Conservation (phyloP, 2,888 invertebrate genomes). For the Balanococcus diminutus region DNA sequence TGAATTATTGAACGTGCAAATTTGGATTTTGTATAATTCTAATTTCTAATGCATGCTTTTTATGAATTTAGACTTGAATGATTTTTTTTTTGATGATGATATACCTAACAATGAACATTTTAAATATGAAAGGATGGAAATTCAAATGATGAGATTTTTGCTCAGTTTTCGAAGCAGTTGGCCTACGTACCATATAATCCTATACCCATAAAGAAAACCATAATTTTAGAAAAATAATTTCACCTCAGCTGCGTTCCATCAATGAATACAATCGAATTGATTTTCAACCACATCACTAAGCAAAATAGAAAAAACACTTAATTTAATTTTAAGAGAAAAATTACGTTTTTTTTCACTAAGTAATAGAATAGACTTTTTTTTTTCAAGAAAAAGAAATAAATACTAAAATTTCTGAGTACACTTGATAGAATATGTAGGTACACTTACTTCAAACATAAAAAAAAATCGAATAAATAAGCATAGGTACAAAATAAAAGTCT, state of each 20-base stretch:
- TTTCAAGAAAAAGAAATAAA: neutral
- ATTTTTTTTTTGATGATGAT: neutral
- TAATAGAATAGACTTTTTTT: neutral
- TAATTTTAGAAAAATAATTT: neutral
- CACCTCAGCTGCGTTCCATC: conserved; percentile 5
- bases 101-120: too few relatives aligned
- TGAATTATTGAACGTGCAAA: neutral
- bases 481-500: conserved; percentile 17
- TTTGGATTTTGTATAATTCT: neutral
- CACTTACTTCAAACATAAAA: neutral
- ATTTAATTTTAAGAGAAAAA: neutral
- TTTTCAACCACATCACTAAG: neutral
- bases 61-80: neutral
- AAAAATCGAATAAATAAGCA: neutral
- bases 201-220: neutral
- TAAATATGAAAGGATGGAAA: too few relatives aligned
- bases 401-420: neutral
- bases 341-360: neutral
- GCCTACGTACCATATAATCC: neutral
- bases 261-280: neutral
- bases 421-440: neutral
- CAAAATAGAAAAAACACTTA: neutral
- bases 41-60: neutral
- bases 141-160: neutral
- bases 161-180: neutral